Base-by-base conservation (phyloP, 1,140 invertebrate genomes). In the Drosophila nannoptera region DNA sequence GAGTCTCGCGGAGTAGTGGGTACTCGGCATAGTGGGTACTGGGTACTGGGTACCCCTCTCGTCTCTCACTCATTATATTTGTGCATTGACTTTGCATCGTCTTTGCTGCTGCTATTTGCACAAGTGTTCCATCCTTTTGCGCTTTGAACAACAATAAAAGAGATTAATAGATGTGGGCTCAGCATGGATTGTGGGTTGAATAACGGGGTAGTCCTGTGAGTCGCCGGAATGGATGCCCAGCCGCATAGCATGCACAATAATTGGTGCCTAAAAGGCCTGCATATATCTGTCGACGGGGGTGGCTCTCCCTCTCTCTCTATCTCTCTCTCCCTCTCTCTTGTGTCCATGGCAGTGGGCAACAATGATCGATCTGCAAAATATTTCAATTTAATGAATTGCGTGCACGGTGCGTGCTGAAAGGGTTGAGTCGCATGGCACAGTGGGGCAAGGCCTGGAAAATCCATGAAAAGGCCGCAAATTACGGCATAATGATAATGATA, bases 381-480 rank as follows among this genome's bases (percentile, higher is more conserved):
- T 84, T 84, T 84, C 81, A 84, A 77, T 86, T 84, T 84, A 84
- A 84, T 84, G 81, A 84, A 84, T 81, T 81, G 80, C 81, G 67
- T 64, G 68, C 67, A 52, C 72, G 58, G 63, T 59, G 69, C 73
- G 69, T 52, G 75, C 6, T 38, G 38, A 56, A 49, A 84, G 81
- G 78, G 78, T 83, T 83, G 22, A 78, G 22, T 22, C 22, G 22
- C 22, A 22, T 22, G 72, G 55, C 61, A 82, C 78, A 72, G 67
- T 78, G 78, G 58, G 31, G 31, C 16, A 22, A n/a, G 4, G 0
- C 16, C 14, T 3, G 35, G 35, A 4, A 35, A 2, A 35, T 6
- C 35, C 1, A 36, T 0, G 35, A 6, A 7, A 36, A 6, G 7
- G 35, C 22, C 22, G 22, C 22, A 11, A 36, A 36, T 9, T 7